Evolutionary conservation across 2,797 vertebrate species (phyloP), one percentile per base, ranked within the genome.

Genomic region (Acipenser ruthenus): DNA sequence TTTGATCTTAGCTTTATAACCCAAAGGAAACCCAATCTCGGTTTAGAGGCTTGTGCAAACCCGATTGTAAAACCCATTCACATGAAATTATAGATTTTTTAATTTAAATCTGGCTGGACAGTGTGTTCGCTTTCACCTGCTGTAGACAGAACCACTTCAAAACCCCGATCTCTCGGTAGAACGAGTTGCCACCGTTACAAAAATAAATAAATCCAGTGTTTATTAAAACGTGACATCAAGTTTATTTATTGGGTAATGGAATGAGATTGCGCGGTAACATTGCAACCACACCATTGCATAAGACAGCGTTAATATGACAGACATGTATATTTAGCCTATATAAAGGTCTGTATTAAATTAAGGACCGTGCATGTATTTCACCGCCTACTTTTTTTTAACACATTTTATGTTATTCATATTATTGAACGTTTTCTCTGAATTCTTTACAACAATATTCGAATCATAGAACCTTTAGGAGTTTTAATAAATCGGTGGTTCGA

Each of bases 11-110:
- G 60, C 52, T 58, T 63, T 49, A 23, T 55, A 11, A 52, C 23
- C 11, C 13, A 62, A 18, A 67, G 61, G 74, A 70, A 69, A 69
- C 71, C 62, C 50, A 51, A 15, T 70, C 73, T 63, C 63, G 8
- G 51, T n/a, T 67, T 63, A 47, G 62, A 8, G 55, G 60, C 52
- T 68, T 53, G 11, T 64, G 67, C 49, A 1, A 18, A 64, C 9
- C 49, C 48, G 13, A 62, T 48, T 51, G 60, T 67, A n/a, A 6
- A n/a, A 51, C 60, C 6, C 12, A 51, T 64, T 64, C 47, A 48
- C 13, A n/a, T 64, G 62, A 56, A 52, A 68, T 56, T 18, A 18
- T 18, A 18, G 15, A 18, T 56, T n/a, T n/a, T 56, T 10, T 56
- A 18, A 18, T 18, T 18, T 18, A 18, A 18, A 18, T 37, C 2